A percentile compares a stretch with the other conserved stretches of the same genome.
Conservation (phyloP, 2,113 vertebrate species). For the Rattus norvegicus region DNA sequence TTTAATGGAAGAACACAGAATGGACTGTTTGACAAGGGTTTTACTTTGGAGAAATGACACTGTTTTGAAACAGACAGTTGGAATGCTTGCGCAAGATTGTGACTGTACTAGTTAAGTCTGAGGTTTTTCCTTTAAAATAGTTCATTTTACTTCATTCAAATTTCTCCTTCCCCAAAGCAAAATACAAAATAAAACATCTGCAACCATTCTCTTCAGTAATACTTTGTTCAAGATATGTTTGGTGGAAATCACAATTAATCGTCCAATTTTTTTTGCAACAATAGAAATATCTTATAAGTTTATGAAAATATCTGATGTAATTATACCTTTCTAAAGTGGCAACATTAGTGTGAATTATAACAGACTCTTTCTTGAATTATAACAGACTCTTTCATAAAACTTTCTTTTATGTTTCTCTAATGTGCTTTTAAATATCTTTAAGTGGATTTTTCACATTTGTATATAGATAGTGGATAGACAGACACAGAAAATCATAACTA, state of each 20-base stretch:
- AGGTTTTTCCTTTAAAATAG: neutral
- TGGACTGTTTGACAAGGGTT: neutral
- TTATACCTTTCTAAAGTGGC: neutral
- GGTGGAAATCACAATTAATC: neutral
- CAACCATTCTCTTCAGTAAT: neutral
- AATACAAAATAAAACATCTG: neutral
- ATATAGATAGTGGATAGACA: neutral
- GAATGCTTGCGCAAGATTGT: neutral
- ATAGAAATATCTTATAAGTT: neutral
- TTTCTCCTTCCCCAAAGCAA: neutral
- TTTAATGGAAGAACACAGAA: neutral
- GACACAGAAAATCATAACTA: neutral
- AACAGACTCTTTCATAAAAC: neutral
- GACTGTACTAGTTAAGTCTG: neutral
- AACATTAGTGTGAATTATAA: neutral
- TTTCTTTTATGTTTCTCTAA: neutral
- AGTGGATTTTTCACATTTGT: neutral
- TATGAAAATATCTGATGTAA: neutral
- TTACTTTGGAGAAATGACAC: neutral
- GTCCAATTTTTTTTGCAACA: neutral
- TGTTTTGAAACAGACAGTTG: too few relatives aligned
- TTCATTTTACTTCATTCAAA: neutral
- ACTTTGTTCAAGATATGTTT: neutral
- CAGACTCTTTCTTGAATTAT: neutral
- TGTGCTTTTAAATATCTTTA: neutral